Conservation (phyloP, 2,888 invertebrate genomes). For the Macaria notata region DNA sequence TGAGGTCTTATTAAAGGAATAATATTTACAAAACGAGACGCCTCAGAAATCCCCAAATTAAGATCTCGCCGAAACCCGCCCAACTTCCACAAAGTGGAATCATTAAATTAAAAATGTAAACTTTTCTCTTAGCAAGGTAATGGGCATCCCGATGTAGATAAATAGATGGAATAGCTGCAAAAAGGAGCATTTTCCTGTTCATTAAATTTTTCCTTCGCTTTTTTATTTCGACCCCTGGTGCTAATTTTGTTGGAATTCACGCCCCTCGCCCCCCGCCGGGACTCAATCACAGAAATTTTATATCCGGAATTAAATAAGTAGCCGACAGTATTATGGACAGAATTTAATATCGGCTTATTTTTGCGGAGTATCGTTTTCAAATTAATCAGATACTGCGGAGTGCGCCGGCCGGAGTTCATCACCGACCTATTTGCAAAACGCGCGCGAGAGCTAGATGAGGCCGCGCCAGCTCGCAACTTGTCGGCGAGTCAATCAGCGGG, state of each 20-base stretch:
- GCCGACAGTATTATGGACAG: constrained; percentile 73
- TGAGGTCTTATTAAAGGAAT: constrained; percentile 83
- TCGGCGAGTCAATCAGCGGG: constrained; percentile 57
- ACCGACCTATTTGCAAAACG: constrained; percentile 19
- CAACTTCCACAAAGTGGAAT: constrained; percentile 83
- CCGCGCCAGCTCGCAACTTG: constrained; percentile 30
- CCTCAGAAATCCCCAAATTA: constrained; percentile 83
- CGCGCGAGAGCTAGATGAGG: constrained; percentile 18
- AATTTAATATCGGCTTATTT: constrained; percentile 79
- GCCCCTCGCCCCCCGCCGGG: constrained; percentile 80
- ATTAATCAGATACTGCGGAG: constrained; percentile 28
- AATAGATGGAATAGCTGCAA: constrained; percentile 83
- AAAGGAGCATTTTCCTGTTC: constrained; percentile 84
- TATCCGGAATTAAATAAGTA: constrained; percentile 84
- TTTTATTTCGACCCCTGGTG: constrained; percentile 83
- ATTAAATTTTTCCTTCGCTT: constrained; percentile 83
- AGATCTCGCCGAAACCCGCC: constrained; percentile 82
- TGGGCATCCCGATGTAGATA: constrained; percentile 83
- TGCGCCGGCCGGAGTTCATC: constrained; percentile 19
- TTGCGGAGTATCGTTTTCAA: constrained; percentile 55
- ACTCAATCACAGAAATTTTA: constrained; percentile 83
- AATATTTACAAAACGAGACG: constrained; percentile 83
- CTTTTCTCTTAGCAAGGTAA: constrained; percentile 84
- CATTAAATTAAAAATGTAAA: constrained; percentile 84
- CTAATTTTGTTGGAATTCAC: constrained; percentile 84